These are phyloP conservation scores for Brachionus plicatilis DNA, from an alignment of 1,140 invertebrate species.

Conservation along the genomic window DNA sequence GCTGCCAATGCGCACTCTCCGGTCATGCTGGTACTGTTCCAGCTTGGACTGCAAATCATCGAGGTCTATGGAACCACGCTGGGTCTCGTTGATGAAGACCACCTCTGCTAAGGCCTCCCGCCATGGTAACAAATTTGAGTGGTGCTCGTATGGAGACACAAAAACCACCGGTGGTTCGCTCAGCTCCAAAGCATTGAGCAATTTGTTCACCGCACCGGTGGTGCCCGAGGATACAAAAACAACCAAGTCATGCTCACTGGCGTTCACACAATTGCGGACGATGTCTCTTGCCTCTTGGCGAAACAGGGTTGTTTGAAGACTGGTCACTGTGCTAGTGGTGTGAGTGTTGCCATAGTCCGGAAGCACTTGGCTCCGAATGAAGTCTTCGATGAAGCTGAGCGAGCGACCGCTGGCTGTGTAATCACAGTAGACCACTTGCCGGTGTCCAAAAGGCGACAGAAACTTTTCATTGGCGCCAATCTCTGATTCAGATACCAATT, in stretches of 20 bases:
- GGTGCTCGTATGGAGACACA: constrained; percentile 78
- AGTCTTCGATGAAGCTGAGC: constrained; percentile 79
- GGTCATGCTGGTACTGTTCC: constrained; percentile 20
- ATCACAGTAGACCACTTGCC: constrained; percentile 30
- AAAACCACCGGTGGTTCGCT: constrained; percentile 53
- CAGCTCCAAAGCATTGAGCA: constrained; percentile 41
- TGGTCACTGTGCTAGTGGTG: neutral
- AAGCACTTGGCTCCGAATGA: constrained; percentile 72
- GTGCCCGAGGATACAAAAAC: constrained; percentile 41
- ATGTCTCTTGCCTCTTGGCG: constrained; percentile 37
- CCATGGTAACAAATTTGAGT: constrained; percentile 77
- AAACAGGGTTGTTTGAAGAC: constrained; percentile 23
- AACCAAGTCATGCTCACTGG: constrained; percentile 42
- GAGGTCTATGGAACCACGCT: constrained; percentile 69
- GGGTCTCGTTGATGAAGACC: constrained; percentile 69
- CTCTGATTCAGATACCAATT: neutral
- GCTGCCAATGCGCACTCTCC: constrained; percentile 65
- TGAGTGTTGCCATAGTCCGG: constrained; percentile 62
- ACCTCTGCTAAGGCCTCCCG: constrained; percentile 71
- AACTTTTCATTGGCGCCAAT: neutral
- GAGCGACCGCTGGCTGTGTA: constrained; percentile 52
- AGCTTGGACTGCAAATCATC: neutral
- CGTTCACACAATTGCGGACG: constrained; percentile 40
- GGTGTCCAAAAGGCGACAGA: constrained; percentile 2
- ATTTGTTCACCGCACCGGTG: constrained; percentile 42